Percentiles rank a stretch among this genome's conserved stretches.
phyloP scores from a whole-genome alignment of 2,888 invertebrate genomes.

The Macaria notata region DNA sequence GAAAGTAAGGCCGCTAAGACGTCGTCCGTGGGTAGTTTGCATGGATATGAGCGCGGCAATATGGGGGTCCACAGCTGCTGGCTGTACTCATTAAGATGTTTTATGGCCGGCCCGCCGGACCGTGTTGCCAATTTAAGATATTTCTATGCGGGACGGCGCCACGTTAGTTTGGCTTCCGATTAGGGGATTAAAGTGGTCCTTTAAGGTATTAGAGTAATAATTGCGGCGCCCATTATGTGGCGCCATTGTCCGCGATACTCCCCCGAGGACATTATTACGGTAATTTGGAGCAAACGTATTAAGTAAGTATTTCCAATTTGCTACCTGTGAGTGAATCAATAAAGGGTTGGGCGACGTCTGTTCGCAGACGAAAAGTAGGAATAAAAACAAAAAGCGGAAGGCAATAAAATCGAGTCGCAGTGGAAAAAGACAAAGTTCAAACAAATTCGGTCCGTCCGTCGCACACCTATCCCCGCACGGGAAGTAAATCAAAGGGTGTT shows the following conservation, averaged over 20 bases:
- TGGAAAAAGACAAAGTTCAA: conserved; percentile 62
- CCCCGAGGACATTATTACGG: conserved; percentile 42
- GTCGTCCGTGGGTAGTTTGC: conserved; percentile 78
- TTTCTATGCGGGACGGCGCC: conserved; percentile 80
- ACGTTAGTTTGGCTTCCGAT: conserved; percentile 81
- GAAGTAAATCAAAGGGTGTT: conserved; percentile 81
- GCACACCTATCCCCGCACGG: conserved; percentile 67
- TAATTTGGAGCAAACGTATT: conserved; percentile 43
- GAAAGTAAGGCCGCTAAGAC: conserved; percentile 78
- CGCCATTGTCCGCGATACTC: conserved; percentile 58
- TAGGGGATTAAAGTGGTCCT: conserved; percentile 80
- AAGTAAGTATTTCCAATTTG: conserved; percentile 32
- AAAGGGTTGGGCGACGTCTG: conserved; percentile 17
- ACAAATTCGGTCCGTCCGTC: conserved; percentile 63
- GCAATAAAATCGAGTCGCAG: conserved; percentile 51
- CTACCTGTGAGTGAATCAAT: conserved; percentile 29
- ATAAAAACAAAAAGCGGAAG: conserved; percentile 48
- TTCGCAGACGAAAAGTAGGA: conserved; percentile 25
- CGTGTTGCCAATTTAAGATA: conserved; percentile 81
- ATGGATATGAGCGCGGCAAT: conserved; percentile 82
- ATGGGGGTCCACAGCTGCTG: conserved; percentile 79
- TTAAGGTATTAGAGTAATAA: conserved; percentile 79
- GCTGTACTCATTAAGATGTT: conserved; percentile 83
- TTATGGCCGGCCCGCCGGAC: conserved; percentile 81
- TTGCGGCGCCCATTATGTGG: conserved; percentile 74